phyloP scores from a whole-genome alignment of 2,113 vertebrate genomes.

The Polypterus senegalus region DNA sequence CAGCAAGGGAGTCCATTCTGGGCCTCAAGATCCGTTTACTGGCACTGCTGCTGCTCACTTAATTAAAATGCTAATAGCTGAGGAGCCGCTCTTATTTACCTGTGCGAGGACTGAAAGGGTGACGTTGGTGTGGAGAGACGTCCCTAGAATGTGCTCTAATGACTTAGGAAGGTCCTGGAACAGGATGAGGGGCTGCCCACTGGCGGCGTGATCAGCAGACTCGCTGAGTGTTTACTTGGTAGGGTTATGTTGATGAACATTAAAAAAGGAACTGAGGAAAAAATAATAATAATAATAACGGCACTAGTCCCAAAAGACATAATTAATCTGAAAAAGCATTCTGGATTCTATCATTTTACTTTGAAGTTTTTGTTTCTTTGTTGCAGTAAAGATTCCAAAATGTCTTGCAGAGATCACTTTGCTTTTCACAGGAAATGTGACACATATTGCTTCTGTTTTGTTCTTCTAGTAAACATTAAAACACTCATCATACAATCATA shows the following conservation, averaged over 20 bases:
- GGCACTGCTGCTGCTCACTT: constrained; percentile 9
- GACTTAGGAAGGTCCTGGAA: no score
- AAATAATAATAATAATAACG: background rate
- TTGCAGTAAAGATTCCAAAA: constrained; percentile 8
- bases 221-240: background rate
- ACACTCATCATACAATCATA: background rate
- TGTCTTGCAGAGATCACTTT: background rate
- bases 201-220: no score
- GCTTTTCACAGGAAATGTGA: background rate
- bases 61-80: constrained; percentile 22
- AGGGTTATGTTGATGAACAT: background rate
- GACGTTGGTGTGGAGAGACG: no score
- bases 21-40: constrained; percentile 8
- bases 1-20: constrained; percentile 7
- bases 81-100: constrained; percentile 7
- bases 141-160: no score
- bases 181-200: no score
- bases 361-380: constrained; percentile 7
- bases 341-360: background rate
- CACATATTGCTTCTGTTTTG: background rate
- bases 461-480: background rate
- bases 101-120: background rate
- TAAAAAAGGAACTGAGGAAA: background rate
- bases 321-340: constrained; percentile 3
- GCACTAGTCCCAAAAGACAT: background rate